phyloP scores from a whole-genome alignment of 2,113 vertebrate species.

The Oryzias curvinotus region DNA sequence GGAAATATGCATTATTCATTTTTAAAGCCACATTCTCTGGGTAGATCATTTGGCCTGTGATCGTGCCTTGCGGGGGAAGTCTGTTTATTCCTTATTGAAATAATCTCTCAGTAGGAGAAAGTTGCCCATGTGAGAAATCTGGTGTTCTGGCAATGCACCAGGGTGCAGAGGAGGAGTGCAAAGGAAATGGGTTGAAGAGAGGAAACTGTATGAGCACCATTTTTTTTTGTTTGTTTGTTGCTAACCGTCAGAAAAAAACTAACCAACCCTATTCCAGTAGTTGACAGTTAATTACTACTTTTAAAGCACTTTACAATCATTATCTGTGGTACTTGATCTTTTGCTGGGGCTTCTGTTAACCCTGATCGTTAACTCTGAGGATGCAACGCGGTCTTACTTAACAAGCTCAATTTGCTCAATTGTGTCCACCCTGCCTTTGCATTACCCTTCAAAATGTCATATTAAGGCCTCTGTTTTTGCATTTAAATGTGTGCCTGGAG shows the following conservation, averaged over 20 bases:
- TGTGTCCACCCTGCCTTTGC: slow-evolving; percentile 14
- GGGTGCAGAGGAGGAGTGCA: slow-evolving; percentile 57
- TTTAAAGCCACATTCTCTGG: slow-evolving; percentile 68
- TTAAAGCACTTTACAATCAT: slow-evolving; percentile 61
- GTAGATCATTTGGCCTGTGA: slow-evolving; percentile 68
- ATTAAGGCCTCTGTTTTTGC: slow-evolving; percentile 25
- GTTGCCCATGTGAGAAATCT: slow-evolving; percentile 75
- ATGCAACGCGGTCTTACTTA: slow-evolving; percentile 45
- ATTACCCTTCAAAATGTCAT: slow-evolving; percentile 21
- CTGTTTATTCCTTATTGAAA: slow-evolving; percentile 78
- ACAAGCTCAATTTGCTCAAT: slow-evolving; percentile 50
- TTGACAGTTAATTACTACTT: slow-evolving; percentile 61
- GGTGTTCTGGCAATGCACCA: slow-evolving; percentile 73
- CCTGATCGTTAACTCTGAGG: slow-evolving; percentile 39
- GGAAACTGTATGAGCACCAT: slow-evolving; percentile 37
- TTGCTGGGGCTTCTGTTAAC: slow-evolving; percentile 40
- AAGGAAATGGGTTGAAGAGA: slow-evolving; percentile 37
- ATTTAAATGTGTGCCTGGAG: slow-evolving; percentile 40
- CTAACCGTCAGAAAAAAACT: slow-evolving; percentile 51
- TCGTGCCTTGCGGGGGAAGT: slow-evolving; percentile 70
- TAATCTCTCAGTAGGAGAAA: slow-evolving; percentile 73
- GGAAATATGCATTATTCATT: slow-evolving; percentile 73
- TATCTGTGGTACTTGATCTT: slow-evolving; percentile 57
- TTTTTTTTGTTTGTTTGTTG: slow-evolving; percentile 43
- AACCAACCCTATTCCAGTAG: slow-evolving; percentile 27